Conservation (phyloP, 2,113 vertebrate species). For the Asarcornis scutulata region DNA sequence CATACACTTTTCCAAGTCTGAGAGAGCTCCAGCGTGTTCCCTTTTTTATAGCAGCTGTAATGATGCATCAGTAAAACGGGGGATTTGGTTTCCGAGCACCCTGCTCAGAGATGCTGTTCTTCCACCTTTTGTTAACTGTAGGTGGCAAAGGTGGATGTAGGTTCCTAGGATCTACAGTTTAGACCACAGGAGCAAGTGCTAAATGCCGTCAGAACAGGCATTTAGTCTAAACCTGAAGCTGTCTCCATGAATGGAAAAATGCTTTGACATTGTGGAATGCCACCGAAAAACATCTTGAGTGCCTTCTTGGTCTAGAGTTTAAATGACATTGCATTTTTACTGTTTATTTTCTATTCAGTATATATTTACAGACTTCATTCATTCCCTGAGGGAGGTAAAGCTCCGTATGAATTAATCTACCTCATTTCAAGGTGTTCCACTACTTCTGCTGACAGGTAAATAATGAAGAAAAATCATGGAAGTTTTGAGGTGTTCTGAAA, state of each 20-base stretch:
- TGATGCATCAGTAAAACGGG: neutral
- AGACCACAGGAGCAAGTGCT: neutral
- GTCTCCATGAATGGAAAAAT: neutral
- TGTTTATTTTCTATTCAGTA: neutral
- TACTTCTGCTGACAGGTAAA: conserved; percentile 32
- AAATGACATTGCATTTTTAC: conserved; percentile 8
- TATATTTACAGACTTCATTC: conserved; percentile 50
- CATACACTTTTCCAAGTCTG: neutral
- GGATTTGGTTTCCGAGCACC: neutral
- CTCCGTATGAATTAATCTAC: neutral
- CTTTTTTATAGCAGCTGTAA: neutral
- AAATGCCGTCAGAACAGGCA: neutral
- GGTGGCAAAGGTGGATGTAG: neutral
- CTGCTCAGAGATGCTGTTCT: neutral
- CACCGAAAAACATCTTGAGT: neutral
- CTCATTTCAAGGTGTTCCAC: conserved; percentile 38
- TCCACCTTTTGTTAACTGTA: conserved; percentile 16
- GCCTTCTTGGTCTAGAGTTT: neutral
- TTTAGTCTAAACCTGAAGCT: neutral
- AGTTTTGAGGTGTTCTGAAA: conserved; percentile 14
- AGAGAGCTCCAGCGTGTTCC: neutral
- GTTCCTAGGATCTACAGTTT: neutral
- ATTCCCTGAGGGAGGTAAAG: conserved; percentile 3
- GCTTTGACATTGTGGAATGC: neutral
- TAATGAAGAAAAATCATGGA: conserved; percentile 19